Evolutionary conservation across 23 tunicate species (phyloP).

Genomic region (Styela plicata): DNA sequence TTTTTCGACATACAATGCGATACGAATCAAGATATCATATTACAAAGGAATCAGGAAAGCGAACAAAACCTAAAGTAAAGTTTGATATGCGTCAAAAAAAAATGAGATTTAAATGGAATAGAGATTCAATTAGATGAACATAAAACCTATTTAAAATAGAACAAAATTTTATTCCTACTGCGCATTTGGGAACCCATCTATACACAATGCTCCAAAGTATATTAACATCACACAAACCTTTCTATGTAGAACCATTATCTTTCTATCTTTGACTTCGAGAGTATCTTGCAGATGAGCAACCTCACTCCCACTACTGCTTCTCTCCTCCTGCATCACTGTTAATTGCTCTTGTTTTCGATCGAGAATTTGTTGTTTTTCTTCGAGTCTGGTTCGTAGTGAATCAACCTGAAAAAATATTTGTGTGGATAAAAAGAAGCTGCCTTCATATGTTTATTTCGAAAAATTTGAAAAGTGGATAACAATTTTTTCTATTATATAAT

Average conservation of each 20-base stretch:
- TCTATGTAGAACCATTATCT: slow-evolving; percentile 67
- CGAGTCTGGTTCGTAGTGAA: slow-evolving; percentile 74
- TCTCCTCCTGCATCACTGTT: slow-evolving; percentile 69
- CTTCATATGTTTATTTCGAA: neutral
- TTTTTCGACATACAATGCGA: too few species aligned
- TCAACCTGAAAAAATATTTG: slow-evolving; percentile 52
- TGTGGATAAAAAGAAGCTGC: neutral
- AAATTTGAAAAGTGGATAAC: neutral
- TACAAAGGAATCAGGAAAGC: too few species aligned
- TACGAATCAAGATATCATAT: too few species aligned
- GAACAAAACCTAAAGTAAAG: too few species aligned
- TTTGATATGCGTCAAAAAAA: too few species aligned
- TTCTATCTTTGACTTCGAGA: slow-evolving; percentile 84
- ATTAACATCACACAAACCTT: slow-evolving; percentile 47
- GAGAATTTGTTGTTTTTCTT: slow-evolving; percentile 79
- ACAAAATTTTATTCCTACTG: too few species aligned
- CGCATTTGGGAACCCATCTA: too few species aligned
- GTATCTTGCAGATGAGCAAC: slow-evolving; percentile 80
- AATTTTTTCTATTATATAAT: neutral
- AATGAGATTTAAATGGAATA: too few species aligned
- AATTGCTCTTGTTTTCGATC: slow-evolving; percentile 88
- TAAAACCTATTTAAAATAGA: too few species aligned
- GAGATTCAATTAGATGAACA: too few species aligned
- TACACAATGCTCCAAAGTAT: too few species aligned
- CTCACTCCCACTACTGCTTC: slow-evolving; percentile 50